Evolutionary conservation across 2,888 invertebrate species (phyloP), one percentile per base, ranked within the genome.

Genomic region (Ametastegia equiseti): DNA sequence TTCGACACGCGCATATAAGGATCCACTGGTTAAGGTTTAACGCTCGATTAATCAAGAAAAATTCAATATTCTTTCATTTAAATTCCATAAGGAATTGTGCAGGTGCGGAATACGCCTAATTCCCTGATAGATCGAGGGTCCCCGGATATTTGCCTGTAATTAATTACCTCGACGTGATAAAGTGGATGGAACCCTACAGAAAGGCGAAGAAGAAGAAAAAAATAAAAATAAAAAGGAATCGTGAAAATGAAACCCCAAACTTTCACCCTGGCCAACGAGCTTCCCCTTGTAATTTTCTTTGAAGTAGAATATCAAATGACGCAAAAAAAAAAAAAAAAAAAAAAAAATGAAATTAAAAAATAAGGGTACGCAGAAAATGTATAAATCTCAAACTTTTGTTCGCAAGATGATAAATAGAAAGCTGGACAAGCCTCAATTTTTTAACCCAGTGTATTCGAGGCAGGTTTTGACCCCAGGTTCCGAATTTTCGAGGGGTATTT

Each of bases 31-130:
- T 75, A 75, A 13, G 9, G 1, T 11, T 42, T 27, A 39, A 11
- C 19, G 19, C 75, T 54, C 36, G 30, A 75, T 75, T 75, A 75
- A 75, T 75, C 54, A 75, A 4, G 33, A 54, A 75, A 54, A 36
- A 54, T 75, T 54, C 50, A 75, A 50, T 75, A 54, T 54, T 13
- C n/a, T 54, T 36, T 19, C 19, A n/a, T 75, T 54, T 36, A 36
- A 75, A 75, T 75, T 39, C 36, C 36, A n/a, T n/a, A 19, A 54
- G 33, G 19, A 36, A 75, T 36, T 36, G 4, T 36, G 33, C 45
- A 33, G 30, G 33, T 45, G 5, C 39, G 15, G n/a, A 23, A 71
- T 71, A 23, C n/a, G 9, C 39, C 36, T 11, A 67, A 36, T 19
- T 19, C 39, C 36, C 67, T 19, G 67, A 23, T 39, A 67, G 27